A percentile compares a stretch with the other conserved stretches of the same genome.
These are phyloP conservation scores for Pteria penguin DNA, from an alignment of 2,888 invertebrate species.

Conservation along the genomic window DNA sequence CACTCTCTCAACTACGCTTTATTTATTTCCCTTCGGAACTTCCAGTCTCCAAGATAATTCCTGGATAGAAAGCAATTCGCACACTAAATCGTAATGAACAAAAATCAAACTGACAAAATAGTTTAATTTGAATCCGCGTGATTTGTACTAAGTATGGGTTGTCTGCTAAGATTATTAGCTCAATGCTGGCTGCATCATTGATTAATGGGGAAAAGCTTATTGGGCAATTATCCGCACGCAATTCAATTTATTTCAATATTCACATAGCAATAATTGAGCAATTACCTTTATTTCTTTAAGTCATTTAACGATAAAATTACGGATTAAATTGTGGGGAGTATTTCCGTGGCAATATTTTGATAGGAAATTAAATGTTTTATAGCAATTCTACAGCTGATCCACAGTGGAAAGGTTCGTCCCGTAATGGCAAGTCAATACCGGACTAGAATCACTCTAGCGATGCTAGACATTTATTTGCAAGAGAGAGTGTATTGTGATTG, in stretches of 20 bases:
- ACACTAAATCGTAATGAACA: background rate
- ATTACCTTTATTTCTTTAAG: slow-evolving; percentile 50
- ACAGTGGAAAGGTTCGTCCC: slow-evolving; percentile 8
- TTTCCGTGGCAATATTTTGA: slow-evolving; percentile 49
- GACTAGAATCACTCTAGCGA: background rate
- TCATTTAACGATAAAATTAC: slow-evolving; percentile 50
- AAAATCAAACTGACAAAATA: background rate
- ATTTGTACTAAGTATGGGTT: slow-evolving; percentile 6
- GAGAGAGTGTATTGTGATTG: background rate
- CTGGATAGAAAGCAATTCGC: no score
- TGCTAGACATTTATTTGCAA: background rate
- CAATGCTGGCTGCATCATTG: slow-evolving; percentile 7
- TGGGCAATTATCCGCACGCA: slow-evolving; percentile 42
- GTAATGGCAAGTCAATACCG: background rate
- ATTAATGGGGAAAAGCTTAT: slow-evolving; percentile 6
- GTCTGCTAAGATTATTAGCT: background rate
- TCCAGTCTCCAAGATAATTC: background rate
- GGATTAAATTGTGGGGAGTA: slow-evolving; percentile 47
- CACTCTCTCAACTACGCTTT: no score
- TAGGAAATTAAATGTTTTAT: slow-evolving; percentile 51
- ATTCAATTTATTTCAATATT: slow-evolving; percentile 50
- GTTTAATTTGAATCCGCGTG: background rate
- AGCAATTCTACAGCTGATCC: slow-evolving; percentile 40
- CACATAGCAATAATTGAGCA: slow-evolving; percentile 44
- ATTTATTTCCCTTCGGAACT: no score